Evolutionary conservation across 2,797 vertebrate genomes (phyloP).

Genomic region (Netta rufina): DNA sequence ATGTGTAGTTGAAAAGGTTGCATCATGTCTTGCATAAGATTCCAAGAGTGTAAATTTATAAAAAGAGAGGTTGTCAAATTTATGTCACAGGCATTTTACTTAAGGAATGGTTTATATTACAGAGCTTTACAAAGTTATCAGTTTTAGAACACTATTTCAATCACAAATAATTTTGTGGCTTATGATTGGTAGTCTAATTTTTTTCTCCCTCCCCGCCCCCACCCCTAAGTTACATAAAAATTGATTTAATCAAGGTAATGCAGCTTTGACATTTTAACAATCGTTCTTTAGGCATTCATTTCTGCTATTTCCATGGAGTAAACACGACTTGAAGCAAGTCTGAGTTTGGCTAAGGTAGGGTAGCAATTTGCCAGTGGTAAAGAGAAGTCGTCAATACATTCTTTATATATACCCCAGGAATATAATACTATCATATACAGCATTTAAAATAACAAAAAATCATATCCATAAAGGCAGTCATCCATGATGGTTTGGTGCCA

Average conservation of each 20-base stretch:
- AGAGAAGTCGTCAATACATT: conserved; percentile 65
- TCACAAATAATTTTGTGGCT: conserved; percentile 73
- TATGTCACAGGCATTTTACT: conserved; percentile 72
- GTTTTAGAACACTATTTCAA: conserved; percentile 77
- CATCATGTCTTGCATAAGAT: conserved; percentile 60
- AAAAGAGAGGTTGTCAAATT: conserved; percentile 74
- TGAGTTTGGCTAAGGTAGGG: conserved; percentile 79
- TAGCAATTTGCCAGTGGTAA: conserved; percentile 76
- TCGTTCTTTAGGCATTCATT: conserved; percentile 61
- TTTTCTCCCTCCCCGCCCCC: not conserved
- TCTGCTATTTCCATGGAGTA: conserved; percentile 75
- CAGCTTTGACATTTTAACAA: conserved; percentile 68
- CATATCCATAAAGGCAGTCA: conserved; percentile 72
- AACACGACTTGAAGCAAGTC: conserved; percentile 77
- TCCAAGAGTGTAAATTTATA: conserved; percentile 68
- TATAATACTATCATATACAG: conserved; percentile 64
- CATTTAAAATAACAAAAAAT: conserved; percentile 54
- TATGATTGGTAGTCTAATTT: conserved; percentile 47
- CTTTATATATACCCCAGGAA: conserved; percentile 63
- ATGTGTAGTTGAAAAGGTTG: conserved; percentile 60
- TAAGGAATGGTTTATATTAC: conserved; percentile 70
- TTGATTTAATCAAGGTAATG: conserved; percentile 61
- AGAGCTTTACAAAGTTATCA: conserved; percentile 67
- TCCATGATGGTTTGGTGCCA: conserved; percentile 75
- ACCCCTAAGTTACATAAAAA: conserved; percentile 30